A percentile compares a stretch with the other conserved stretches of the same genome.
These are phyloP conservation scores for Euplexia lucipara DNA, from an alignment of 2,888 invertebrate species.

Conservation along the genomic window DNA sequence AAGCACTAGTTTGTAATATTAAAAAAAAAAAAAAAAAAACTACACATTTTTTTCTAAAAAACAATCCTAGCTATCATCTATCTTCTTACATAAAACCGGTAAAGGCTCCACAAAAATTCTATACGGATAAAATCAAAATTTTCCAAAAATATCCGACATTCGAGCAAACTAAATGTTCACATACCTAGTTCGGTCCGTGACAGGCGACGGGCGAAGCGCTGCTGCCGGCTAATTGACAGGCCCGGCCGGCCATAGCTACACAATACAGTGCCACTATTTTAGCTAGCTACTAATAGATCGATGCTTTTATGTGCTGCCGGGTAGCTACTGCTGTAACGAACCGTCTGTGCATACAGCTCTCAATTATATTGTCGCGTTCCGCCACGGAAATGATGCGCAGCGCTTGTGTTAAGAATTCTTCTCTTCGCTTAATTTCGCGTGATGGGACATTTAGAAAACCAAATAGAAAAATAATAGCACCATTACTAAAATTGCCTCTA, in stretches of 20 bases:
- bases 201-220: conserved; percentile 62
- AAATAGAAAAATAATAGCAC: conserved; percentile 38
- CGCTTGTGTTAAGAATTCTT: conserved; percentile 15
- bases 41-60: no score
- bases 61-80: no score
- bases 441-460: conserved; percentile 16
- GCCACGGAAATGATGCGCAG: conserved; percentile 12
- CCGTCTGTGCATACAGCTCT: conserved; percentile 20
- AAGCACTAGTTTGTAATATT: no score
- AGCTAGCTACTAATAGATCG: conserved; percentile 63
- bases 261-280: conserved; percentile 64
- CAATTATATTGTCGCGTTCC: conserved; percentile 26
- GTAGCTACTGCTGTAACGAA: conserved; percentile 22
- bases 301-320: conserved; percentile 55
- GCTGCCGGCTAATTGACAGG: conserved; percentile 74
- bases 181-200: conserved; percentile 46
- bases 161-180: conserved; percentile 56
- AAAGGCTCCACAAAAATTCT: conserved; percentile 19
- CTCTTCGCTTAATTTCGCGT: conserved; percentile 16
- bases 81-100: not conserved
- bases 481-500: conserved; percentile 48
- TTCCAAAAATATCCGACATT: conserved; percentile 56
- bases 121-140: conserved; percentile 27
- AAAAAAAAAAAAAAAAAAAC: not conserved
- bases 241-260: conserved; percentile 58